These are phyloP conservation scores for Microctenopoma stevenorrisi DNA, from an alignment of 2,797 vertebrate genomes.

Conservation along the genomic window DNA sequence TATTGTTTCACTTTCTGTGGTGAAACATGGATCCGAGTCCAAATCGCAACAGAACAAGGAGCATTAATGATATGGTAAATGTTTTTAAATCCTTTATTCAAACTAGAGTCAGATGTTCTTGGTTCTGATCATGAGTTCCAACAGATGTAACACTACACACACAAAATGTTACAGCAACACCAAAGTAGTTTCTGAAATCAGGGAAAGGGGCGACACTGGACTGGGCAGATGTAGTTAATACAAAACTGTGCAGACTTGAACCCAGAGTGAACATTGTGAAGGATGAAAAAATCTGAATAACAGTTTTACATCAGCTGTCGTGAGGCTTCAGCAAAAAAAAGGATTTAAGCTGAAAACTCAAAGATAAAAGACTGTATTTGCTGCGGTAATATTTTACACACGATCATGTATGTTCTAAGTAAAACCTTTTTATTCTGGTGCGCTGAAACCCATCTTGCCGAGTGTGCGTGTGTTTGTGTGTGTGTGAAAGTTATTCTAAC, in stretches of 20 bases:
- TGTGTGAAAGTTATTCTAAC: slow-evolving; percentile 1
- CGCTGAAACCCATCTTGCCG: background rate
- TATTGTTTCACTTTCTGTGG: slow-evolving; percentile 39
- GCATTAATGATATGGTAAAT: slow-evolving; percentile 8
- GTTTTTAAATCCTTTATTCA: background rate
- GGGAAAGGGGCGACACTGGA: background rate
- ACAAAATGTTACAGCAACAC: too few relatives aligned
- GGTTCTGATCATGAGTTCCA: background rate
- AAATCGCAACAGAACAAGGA: accelerated
- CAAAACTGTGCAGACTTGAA: background rate
- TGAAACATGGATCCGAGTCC: slow-evolving; percentile 3
- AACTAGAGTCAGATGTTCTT: background rate
- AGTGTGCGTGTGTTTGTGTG: background rate
- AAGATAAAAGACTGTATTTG: background rate
- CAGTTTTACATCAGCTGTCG: too few relatives aligned
- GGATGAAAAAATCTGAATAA: background rate
- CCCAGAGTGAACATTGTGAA: background rate
- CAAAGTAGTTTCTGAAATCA: background rate
- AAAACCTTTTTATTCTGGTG: background rate
- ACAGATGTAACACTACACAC: background rate
- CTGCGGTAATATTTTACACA: background rate
- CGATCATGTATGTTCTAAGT: too few relatives aligned
- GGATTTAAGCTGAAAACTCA: background rate
- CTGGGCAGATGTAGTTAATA: background rate
- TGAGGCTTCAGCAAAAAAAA: too few relatives aligned